A percentile compares a stretch with the other conserved stretches of the same genome.
Conservation (phyloP, 53 echinoderm and acorn worm species). For the Mesocentrotus franciscanus region DNA sequence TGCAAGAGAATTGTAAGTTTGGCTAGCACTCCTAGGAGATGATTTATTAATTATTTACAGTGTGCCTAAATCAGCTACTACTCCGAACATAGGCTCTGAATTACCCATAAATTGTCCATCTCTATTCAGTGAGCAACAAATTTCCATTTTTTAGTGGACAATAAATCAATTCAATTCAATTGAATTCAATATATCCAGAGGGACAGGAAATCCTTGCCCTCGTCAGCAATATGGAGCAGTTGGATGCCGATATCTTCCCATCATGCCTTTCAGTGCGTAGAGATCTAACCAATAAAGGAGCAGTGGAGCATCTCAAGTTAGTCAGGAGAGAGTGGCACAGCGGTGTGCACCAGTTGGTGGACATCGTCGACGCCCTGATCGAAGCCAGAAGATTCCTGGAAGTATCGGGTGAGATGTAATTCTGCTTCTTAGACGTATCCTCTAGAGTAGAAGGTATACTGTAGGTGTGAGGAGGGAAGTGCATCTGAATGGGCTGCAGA, state of each 20-base stretch:
- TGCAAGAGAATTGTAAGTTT: too few relatives aligned
- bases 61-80: too few relatives aligned
- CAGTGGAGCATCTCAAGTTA: conserved; percentile 88
- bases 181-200: conserved; percentile 64
- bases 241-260: conserved; percentile 94
- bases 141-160: too few relatives aligned
- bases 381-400: conserved; percentile 84
- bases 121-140: too few relatives aligned
- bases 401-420: conserved; percentile 76
- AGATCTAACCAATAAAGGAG: conserved; percentile 86
- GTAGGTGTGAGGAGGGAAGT: too few relatives aligned
- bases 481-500: too few relatives aligned
- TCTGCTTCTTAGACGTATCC: background rate
- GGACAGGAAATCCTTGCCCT: conserved; percentile 66
- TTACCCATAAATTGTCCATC: background rate
- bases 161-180: too few relatives aligned
- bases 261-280: conserved; percentile 91
- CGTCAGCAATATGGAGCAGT: conserved; percentile 75
- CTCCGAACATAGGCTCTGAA: too few relatives aligned
- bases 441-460: too few relatives aligned
- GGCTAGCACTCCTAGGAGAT: too few relatives aligned
- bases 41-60: too few relatives aligned
- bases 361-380: conserved; percentile 74
- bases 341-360: conserved; percentile 76
- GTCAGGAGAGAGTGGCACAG: conserved; percentile 88